Evolutionary conservation across 2,113 vertebrate species (phyloP), one percentile per base, ranked within the genome.

Genomic region (Trogon melanurus): DNA sequence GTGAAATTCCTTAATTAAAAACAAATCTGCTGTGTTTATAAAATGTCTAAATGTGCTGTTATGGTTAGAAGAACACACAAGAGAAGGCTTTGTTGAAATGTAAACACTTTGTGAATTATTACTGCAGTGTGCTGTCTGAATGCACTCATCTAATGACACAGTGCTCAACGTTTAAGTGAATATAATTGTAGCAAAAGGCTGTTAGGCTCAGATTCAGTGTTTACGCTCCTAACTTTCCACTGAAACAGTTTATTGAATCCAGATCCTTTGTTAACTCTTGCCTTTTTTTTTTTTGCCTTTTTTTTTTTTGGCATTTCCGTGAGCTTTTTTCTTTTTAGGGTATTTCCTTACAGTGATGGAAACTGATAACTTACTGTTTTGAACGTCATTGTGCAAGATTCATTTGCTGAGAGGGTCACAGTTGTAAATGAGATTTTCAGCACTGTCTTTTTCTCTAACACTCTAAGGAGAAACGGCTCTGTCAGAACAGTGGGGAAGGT

Each of bases 1-100:
- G 85, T 70, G 51, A 96, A 97, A 93, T 96, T 96, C 93, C 70
- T 92, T 97, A 94, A 96, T 97, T 82, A 93, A 97, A 96, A 95
- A 84, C 88, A 95, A 96, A 94, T 91, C 66, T 73, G 51, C 74
- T 87, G 45, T 96, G 95, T 96, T 97, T 96, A 95, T 96, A 87
- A 86, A 96, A 89, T 65, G 85, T 96, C 85, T 89, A 72, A 89
- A 93, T 6, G 76, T 88, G 87, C 66, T 53, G 82, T 94, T 97
- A 93, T 80, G 91, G 88, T 96, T 96, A 94, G 82, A 86, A 90
- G 92, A 89, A 85, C 44, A 79, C 79, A 88, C 45, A 84, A 91
- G 93, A 94, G 95, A 93, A 91, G 67, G 61, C 82, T 96, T 93
- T 96, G 93, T 81, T 94, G 85, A 96, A 97, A 96, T 89, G 79